Evolutionary conservation across 2,888 invertebrate species (phyloP), one percentile per base, ranked within the genome.

Genomic region (Aporophyla nigra): DNA sequence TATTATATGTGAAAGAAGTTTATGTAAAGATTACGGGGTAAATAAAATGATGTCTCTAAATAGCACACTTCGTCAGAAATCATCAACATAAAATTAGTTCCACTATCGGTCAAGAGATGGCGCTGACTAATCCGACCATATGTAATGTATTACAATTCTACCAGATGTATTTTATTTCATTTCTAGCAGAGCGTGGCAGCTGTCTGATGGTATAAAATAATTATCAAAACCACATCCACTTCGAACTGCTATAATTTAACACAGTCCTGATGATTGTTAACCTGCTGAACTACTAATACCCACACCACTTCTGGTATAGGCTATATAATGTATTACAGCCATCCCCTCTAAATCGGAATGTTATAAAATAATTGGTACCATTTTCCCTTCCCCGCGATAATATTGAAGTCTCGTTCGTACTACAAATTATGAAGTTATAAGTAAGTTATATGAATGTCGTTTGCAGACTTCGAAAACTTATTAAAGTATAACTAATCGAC

Each of bases 401-500:
- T 58, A 74, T 67, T 61, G 33, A 51, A 76, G 54, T 61, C 19
- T 61, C 43, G 12, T 61, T 16, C 9, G 21, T 10, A 56, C 10
- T 51, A 61, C 33, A 27, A 62, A 65, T 49, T 68, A 56, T 49
- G 66, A 67, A 70, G 33, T 54, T 74, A 12, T 63, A 71, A 65
- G 33, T 62, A 53, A 68, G 68, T 77, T 63, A 54, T 43, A n/a
- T 69, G n/a, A 67, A 66, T 43, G 67, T 61, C 67, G 65, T 66
- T 76, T 70, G 72, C 58, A 62, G 53, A 40, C 40, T 59, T 68
- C 40, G 58, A 43, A 51, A 77, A 71, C 73, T 71, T 82, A 46
- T 69, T 58, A 63, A 71, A 67, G 58, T n/a, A 54, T 69, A 83
- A 70, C 59, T 76, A 86, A 80, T 80, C 59, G 62, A 71, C 67